A percentile compares a stretch with the other conserved stretches of the same genome.
Conservation (phyloP, 2,888 invertebrate genomes). For the Augochlorella aurata region DNA sequence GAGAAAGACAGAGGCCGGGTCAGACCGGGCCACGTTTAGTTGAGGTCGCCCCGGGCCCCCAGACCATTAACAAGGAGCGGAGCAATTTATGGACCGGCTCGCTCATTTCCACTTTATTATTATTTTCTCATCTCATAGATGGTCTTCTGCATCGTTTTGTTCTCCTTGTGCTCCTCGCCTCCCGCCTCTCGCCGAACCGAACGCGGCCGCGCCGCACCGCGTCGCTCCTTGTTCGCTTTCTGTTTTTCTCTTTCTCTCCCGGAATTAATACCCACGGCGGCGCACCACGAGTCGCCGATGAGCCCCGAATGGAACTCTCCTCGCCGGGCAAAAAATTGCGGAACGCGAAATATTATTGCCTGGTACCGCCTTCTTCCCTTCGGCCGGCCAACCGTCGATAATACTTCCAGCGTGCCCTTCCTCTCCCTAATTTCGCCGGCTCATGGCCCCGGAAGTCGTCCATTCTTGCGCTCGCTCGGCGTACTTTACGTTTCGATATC, state of each 20-base stretch:
- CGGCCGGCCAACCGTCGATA: slow-evolving; percentile 47
- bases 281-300: slow-evolving; percentile 71
- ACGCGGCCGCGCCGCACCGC: slow-evolving; percentile 33
- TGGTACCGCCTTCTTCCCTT: slow-evolving; percentile 50
- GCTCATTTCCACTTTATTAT: slow-evolving; percentile 82
- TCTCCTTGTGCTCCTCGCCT: slow-evolving; percentile 62
- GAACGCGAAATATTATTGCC: slow-evolving; percentile 74
- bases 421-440: slow-evolving; percentile 33
- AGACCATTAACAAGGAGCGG: slow-evolving; percentile 81
- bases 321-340: slow-evolving; percentile 72
- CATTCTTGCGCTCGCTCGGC: slow-evolving; percentile 20
- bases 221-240: slow-evolving; percentile 44
- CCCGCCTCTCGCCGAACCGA: slow-evolving; percentile 27
- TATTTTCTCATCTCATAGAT: slow-evolving; percentile 81
- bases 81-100: slow-evolving; percentile 81
- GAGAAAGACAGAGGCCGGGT: slow-evolving; percentile 71
- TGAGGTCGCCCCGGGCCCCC: slow-evolving; percentile 79
- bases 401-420: slow-evolving; percentile 39
- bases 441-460: slow-evolving; percentile 39
- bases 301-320: slow-evolving; percentile 69
- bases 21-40: slow-evolving; percentile 79
- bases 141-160: slow-evolving; percentile 77
- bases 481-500: not conserved
- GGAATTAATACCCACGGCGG: slow-evolving; percentile 75
- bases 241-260: slow-evolving; percentile 64